Conservation (phyloP, 2,888 invertebrate species). For the Alloscopus bannaensis region DNA sequence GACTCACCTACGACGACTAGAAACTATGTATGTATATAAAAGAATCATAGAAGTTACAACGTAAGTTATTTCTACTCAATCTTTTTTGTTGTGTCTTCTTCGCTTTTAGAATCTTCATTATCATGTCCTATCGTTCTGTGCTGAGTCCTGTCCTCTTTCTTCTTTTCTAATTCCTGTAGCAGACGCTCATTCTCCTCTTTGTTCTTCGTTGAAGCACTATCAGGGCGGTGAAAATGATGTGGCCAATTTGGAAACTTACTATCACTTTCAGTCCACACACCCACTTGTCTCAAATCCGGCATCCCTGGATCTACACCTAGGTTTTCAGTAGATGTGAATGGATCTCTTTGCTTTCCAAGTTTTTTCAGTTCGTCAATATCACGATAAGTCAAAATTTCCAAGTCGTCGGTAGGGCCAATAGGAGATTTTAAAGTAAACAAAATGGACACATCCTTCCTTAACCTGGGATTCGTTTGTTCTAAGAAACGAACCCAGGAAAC, state of each 20-base stretch:
- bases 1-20: too few species aligned
- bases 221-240: slow-evolving; percentile 63
- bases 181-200: slow-evolving; percentile 39
- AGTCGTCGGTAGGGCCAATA: slow-evolving; percentile 75
- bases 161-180: slow-evolving; percentile 35
- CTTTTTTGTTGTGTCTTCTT: background rate
- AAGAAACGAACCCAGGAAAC: slow-evolving; percentile 92
- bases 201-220: slow-evolving; percentile 40
- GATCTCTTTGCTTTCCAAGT: slow-evolving; percentile 40
- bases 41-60: too few species aligned
- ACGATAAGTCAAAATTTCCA: slow-evolving; percentile 57
- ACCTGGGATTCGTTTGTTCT: slow-evolving; percentile 84
- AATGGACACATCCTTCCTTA: slow-evolving; percentile 84
- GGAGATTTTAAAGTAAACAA: slow-evolving; percentile 87
- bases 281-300: slow-evolving; percentile 69
- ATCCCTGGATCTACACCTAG: slow-evolving; percentile 52
- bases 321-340: slow-evolving; percentile 30
- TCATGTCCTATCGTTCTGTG: too few species aligned
- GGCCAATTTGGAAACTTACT: slow-evolving; percentile 72
- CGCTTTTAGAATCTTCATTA: background rate
- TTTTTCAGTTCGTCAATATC: slow-evolving; percentile 53
- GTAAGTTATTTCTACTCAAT: slow-evolving; percentile 9
- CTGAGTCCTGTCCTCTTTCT: background rate
- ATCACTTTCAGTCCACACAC: slow-evolving; percentile 68
- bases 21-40: too few species aligned